Percentiles rank a stretch among this genome's conserved stretches.
Conservation (phyloP, 2,797 vertebrate species). For the Macropus fuliginosus region DNA sequence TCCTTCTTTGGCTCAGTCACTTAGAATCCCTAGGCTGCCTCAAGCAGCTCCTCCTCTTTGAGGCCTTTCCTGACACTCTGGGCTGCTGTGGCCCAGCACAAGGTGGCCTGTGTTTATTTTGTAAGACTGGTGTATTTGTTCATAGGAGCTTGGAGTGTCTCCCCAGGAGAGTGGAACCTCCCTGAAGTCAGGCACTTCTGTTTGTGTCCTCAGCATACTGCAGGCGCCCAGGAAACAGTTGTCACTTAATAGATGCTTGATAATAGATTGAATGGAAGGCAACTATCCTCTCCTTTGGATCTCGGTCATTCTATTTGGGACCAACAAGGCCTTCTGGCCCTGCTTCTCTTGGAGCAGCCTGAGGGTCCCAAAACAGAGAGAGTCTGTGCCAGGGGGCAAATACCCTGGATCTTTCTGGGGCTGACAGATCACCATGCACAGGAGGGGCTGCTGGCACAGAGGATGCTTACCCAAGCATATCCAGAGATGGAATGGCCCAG, state of each 20-base stretch:
- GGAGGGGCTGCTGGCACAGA: rapidly evolving
- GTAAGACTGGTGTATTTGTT: background rate
- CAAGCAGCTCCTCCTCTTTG: too few relatives aligned
- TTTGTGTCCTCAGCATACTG: background rate
- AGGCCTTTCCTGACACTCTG: background rate
- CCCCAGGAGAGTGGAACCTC: background rate
- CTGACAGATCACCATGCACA: background rate
- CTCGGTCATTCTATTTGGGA: background rate
- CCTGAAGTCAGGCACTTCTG: background rate
- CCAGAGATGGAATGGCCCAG: background rate
- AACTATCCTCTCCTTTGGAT: background rate
- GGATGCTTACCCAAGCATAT: rapidly evolving
- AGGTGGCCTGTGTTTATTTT: background rate
- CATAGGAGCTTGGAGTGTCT: rapidly evolving
- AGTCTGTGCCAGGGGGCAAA: too few relatives aligned
- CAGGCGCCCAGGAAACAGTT: background rate
- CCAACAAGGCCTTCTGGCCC: background rate
- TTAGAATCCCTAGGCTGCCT: too few relatives aligned
- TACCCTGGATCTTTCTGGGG: background rate
- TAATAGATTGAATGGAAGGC: background rate
- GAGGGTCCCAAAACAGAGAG: background rate
- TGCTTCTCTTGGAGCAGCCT: background rate
- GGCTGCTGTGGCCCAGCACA: background rate
- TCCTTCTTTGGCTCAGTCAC: too few relatives aligned
- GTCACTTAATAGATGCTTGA: background rate